These are phyloP conservation scores for Tetragnatha versicolor DNA, from an alignment of 1,140 invertebrate genomes.

Conservation along the genomic window DNA sequence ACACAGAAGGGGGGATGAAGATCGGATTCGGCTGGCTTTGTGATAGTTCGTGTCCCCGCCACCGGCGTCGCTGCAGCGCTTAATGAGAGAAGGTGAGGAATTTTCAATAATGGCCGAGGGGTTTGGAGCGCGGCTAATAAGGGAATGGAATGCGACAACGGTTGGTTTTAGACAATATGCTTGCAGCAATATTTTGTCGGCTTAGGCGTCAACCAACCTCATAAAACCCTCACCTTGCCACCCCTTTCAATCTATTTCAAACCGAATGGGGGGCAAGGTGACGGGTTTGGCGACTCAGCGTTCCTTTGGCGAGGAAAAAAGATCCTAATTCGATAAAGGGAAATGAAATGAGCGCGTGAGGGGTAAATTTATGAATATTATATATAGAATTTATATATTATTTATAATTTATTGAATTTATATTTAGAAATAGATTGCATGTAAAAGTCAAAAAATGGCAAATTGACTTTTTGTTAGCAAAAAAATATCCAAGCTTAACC, in stretches of 20 bases:
- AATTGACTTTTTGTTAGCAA: too few species aligned
- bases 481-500: too few species aligned
- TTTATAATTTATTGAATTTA: too few species aligned
- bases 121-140: constrained; percentile 53
- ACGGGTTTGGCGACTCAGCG: constrained; percentile 13
- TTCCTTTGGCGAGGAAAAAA: background rate
- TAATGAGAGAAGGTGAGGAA: constrained; percentile 54
- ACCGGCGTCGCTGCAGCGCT: constrained; percentile 10
- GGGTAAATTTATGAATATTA: too few species aligned
- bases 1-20: constrained; percentile 4
- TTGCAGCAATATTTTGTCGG: constrained; percentile 57
- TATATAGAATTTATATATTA: too few species aligned
- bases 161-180: constrained; percentile 58
- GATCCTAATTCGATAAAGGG: too few species aligned
- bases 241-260: constrained; percentile 45
- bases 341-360: too few species aligned
- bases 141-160: constrained; percentile 56
- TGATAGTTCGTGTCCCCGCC: constrained; percentile 23
- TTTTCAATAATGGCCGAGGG: constrained; percentile 56
- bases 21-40: constrained; percentile 31
- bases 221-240: constrained; percentile 52
- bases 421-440: too few species aligned
- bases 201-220: constrained; percentile 55
- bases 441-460: too few species aligned
- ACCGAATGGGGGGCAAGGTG: constrained; percentile 16